Conservation (phyloP, 1,140 invertebrate species). For the Zaprionus kolodkinae region DNA sequence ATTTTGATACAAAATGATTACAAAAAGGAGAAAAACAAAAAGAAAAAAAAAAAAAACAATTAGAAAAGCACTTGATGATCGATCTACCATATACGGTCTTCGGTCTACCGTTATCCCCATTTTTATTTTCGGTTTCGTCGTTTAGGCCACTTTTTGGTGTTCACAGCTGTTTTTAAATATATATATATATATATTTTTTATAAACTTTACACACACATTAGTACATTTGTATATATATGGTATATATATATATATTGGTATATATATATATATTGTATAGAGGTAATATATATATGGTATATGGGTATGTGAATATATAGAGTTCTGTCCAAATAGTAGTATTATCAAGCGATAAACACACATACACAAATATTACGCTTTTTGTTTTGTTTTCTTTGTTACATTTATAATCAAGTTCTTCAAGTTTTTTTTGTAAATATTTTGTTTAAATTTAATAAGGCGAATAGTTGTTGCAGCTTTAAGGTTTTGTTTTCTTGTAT, state of each 20-base stretch:
- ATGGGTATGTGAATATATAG: constrained; percentile 40
- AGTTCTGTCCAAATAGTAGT: constrained; percentile 34
- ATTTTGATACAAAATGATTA: constrained; percentile 41
- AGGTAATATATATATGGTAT: constrained; percentile 21
- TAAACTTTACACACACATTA: constrained; percentile 22
- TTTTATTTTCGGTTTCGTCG: constrained; percentile 23
- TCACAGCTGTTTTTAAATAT: constrained; percentile 62
- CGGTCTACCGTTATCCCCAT: constrained; percentile 12
- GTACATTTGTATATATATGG: constrained; percentile 3
- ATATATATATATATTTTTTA: constrained; percentile 19
- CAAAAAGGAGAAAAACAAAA: constrained; percentile 1
- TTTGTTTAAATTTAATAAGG: constrained; percentile 41
- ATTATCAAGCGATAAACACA: constrained; percentile 72
- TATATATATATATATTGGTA: constrained; percentile 2
- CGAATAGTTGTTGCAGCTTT: constrained; percentile 31
- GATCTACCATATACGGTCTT: not conserved
- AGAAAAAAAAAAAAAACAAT: constrained; percentile 26
- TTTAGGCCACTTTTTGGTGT: constrained; percentile 81
- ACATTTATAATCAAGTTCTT: constrained; percentile 4
- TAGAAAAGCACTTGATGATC: constrained; percentile 47
- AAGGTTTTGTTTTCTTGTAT: constrained; percentile 33
- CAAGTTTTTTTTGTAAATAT: constrained; percentile 27
- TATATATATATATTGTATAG: constrained; percentile 1
- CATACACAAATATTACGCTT: constrained; percentile 62
- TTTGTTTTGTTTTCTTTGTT: constrained; percentile 19